These are phyloP conservation scores for Pocillopora damicornis DNA, from an alignment of 64 coral and sea anemone species.

Conservation along the genomic window DNA sequence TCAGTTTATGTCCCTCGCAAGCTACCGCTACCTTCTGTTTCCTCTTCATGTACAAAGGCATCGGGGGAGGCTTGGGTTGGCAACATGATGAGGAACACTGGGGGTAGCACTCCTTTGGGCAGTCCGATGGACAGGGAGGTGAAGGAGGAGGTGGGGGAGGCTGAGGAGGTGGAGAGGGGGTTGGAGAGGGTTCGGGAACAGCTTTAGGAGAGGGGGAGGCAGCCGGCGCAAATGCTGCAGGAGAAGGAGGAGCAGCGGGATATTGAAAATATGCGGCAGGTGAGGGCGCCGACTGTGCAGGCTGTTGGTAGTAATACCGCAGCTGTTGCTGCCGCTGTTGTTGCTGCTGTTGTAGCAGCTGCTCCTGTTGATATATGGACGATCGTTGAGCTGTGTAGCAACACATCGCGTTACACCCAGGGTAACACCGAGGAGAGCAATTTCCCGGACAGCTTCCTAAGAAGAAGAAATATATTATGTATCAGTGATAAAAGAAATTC, in stretches of 20 bases:
- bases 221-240: background rate
- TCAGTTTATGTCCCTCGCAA: slow-evolving; percentile 83
- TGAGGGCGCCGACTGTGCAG: background rate
- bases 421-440: slow-evolving; percentile 31
- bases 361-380: background rate
- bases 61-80: slow-evolving; percentile 73
- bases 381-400: slow-evolving; percentile 28
- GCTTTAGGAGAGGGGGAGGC: slow-evolving; percentile 1
- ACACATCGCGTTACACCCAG: background rate
- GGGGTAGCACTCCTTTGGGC: slow-evolving; percentile 67
- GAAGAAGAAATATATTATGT: background rate
- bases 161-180: background rate
- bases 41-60: slow-evolving; percentile 61
- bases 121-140: slow-evolving; percentile 59
- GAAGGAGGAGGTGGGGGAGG: slow-evolving; percentile 10
- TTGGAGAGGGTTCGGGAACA: slow-evolving; percentile 2
- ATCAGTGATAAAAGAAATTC: background rate
- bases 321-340: background rate
- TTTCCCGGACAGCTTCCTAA: slow-evolving; percentile 14
- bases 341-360: slow-evolving; percentile 6
- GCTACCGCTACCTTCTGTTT: slow-evolving; percentile 58
- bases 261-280: background rate
- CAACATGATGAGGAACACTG: slow-evolving; percentile 59
- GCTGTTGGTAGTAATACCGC: slow-evolving; percentile 13
- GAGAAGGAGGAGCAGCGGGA: background rate